Evolutionary conservation across 1,140 invertebrate genomes (phyloP), one percentile per base, ranked within the genome.

Genomic region (Ostrea denselamellosa): DNA sequence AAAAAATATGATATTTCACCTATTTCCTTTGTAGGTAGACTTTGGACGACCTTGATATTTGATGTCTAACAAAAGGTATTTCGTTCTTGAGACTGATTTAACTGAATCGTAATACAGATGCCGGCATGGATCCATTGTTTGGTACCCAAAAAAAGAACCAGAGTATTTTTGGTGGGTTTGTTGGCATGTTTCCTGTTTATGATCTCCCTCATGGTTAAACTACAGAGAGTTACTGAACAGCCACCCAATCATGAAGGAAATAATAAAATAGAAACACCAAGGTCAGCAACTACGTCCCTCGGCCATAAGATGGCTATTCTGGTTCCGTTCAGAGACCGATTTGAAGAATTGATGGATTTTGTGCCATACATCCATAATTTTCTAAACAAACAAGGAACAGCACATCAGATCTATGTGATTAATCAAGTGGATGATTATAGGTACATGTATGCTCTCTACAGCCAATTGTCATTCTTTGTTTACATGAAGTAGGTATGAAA

Each of bases 261-360:
- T 28, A 8, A 14, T 77, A 25, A 0, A 77, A 77, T 2, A 2
- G 68, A 77, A 28, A 4, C 34, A 2, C 25, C 68, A 34, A 14
- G 14, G 12, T 28, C 68, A 12, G 14, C 25, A 77, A 25, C 68
- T 14, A 17, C 14, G 22, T 10, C 25, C 25, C 85, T 56, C 56
- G 56, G 44, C 51, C 93, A 94, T 90, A 93, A 93, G 90, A 94
- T 99, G 91, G 98, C 97, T 85, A 95, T 99, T 86, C 95, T 99
- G 89, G 97, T 99, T 85, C 98, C 98, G 91, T 99, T 97, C 95
- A 95, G 98, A 93, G 98, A 99, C 94, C 96, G 99, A 88, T 99
- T 99, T 95, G 98, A 99, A 92, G 99, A 99, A 94, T 95, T 99
- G 4, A 91, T 99, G 52, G 96, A 97, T 93, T 99, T 99, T 96